phyloP scores from a whole-genome alignment of 1,140 invertebrate genomes.

The Bathynomus jamesi region DNA sequence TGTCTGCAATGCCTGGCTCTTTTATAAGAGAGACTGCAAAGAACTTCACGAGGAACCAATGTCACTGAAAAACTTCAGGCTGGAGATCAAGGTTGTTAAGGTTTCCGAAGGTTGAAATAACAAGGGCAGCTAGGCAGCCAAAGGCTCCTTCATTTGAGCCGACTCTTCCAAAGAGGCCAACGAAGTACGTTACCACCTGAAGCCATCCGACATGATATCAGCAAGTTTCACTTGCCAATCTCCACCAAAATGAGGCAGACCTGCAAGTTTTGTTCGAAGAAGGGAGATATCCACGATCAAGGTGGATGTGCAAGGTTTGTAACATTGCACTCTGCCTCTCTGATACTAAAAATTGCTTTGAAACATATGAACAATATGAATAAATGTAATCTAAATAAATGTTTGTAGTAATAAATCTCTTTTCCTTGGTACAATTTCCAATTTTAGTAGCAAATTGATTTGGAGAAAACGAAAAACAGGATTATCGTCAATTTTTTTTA shows the following conservation, averaged over 20 bases:
- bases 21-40: too few species aligned
- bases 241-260: conserved; percentile 5
- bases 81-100: too few species aligned
- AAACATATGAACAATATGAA: background rate
- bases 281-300: background rate
- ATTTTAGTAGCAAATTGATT: background rate
- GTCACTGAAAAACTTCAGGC: conserved; percentile 6
- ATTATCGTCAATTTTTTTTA: background rate
- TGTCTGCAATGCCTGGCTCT: conserved; percentile 3
- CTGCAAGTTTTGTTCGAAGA: conserved; percentile 12
- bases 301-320: conserved; percentile 13
- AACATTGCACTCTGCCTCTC: conserved; percentile 44
- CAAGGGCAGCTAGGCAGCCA: background rate
- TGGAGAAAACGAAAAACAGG: background rate
- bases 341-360: background rate
- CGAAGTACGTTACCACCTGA: background rate
- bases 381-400: background rate
- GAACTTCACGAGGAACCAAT: conserved; percentile 15
- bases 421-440: background rate
- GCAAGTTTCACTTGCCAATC: background rate
- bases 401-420: background rate
- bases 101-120: background rate
- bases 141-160: background rate
- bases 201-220: background rate
- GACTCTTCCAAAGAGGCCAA: conserved; percentile 5